A percentile compares a stretch with the other conserved stretches of the same genome.
Conservation (phyloP, 2,113 vertebrate species). For the Limanda limanda region DNA sequence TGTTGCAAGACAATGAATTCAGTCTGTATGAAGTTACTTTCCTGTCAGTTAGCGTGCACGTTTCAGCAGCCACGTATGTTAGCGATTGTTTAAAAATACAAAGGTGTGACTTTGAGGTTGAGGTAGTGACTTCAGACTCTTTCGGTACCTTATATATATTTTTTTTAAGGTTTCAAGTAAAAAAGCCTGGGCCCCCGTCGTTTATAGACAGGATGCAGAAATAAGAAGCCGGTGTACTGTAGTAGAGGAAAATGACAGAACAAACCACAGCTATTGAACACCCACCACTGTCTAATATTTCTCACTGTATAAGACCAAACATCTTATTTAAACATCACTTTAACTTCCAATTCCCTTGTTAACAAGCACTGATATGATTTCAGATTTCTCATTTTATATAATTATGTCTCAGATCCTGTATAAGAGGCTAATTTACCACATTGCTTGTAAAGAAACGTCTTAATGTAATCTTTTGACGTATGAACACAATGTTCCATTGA, state of each 20-base stretch:
- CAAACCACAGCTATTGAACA: constrained; percentile 68
- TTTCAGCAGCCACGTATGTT: background rate
- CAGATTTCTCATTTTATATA: background rate
- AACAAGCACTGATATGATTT: background rate
- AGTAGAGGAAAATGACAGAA: constrained; percentile 50
- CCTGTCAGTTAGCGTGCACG: constrained; percentile 22
- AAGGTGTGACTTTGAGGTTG: constrained; percentile 69
- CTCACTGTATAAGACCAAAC: constrained; percentile 2
- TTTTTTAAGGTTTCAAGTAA: constrained; percentile 22
- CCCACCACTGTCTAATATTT: constrained; percentile 57
- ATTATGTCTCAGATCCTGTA: background rate
- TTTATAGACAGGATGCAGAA: constrained; percentile 71
- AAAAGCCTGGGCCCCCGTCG: constrained; percentile 35
- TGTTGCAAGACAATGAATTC: constrained; percentile 48
- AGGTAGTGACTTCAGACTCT: constrained; percentile 22
- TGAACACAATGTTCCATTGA: constrained; percentile 47
- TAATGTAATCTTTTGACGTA: constrained; percentile 2
- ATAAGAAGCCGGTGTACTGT: constrained; percentile 39
- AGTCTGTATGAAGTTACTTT: constrained; percentile 27
- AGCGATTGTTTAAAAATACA: constrained; percentile 27
- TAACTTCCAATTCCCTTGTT: background rate
- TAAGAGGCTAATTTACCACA: background rate
- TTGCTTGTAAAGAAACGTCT: background rate
- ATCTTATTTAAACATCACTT: background rate
- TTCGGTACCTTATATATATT: background rate